Percentiles rank a stretch among this genome's conserved stretches.
phyloP scores from a whole-genome alignment of 1,140 invertebrate genomes.

The Drosophila mojavensis region DNA sequence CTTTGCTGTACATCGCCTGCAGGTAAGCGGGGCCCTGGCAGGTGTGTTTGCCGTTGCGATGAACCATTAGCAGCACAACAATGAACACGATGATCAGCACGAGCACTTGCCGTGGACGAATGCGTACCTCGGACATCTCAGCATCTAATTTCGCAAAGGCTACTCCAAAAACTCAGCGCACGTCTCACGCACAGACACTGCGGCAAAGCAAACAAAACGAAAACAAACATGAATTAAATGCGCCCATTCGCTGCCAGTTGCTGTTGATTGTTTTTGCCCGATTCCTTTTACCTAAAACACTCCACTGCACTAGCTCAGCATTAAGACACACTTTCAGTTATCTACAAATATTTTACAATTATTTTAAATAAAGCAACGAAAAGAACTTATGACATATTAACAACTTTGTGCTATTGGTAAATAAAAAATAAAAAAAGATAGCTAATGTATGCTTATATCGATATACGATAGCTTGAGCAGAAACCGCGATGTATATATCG shows the following conservation, averaged over 20 bases:
- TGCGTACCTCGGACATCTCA: conserved; percentile 77
- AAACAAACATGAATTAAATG: conserved; percentile 19
- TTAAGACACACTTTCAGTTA: not conserved
- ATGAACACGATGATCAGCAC: conserved; percentile 76
- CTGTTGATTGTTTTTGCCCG: not conserved
- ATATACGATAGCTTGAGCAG: conserved; percentile 13
- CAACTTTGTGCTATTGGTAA: conserved; percentile 25
- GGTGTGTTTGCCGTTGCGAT: conserved; percentile 71
- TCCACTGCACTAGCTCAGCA: not conserved
- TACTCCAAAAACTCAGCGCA: not conserved
- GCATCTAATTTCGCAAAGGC: conserved; percentile 22
- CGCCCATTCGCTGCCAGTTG: not conserved
- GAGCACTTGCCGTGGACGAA: conserved; percentile 77
- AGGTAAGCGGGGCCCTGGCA: conserved; percentile 72
- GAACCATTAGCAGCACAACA: conserved; percentile 68
- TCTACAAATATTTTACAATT: not conserved
- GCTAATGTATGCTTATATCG: not conserved
- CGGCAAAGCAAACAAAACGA: conserved; percentile 41
- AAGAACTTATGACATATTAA: conserved; percentile 30
- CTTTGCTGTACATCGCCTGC: conserved; percentile 82
- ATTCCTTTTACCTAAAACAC: conserved; percentile 16
- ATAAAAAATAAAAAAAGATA: not conserved
- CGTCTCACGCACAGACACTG: conserved; percentile 10
- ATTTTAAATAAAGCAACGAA: conserved; percentile 4
- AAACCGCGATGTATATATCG: conserved; percentile 1